Evolutionary conservation across 2,113 vertebrate genomes (phyloP), one percentile per base, ranked within the genome.

Genomic region (Mormoops blainvillei): DNA sequence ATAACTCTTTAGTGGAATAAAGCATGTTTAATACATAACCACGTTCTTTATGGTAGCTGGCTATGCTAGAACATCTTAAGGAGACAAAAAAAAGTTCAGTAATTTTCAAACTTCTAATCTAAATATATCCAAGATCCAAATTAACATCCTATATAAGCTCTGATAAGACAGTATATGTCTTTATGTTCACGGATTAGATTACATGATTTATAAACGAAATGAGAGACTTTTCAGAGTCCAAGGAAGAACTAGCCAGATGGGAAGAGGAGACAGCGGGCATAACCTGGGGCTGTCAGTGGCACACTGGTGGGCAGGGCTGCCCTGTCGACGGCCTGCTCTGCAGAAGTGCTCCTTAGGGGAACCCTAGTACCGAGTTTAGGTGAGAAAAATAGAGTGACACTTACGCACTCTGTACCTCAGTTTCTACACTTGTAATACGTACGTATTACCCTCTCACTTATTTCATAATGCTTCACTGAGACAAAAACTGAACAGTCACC

Each of bases 1-100:
- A 96, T 98, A 94, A 96, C 36, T 96, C 80, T 97, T 97, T 91
- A 98, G 94, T 94, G 89, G 95, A 97, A 96, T 96, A 96, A 97
- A 97, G 87, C 8, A 93, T 50, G 50, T 9, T 91, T 94, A 89
- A 43, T 65, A 19, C 41, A 86, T 43, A 94, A 81, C 8, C 52
- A 91, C 76, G 82, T 92, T 67, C 76, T 90, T 41, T 43, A 54
- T 19, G 41, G 68, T 43, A 94, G 63, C 36, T 92, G 43, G 38
- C 31, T 76, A 56, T 58, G 45, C 26, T 83, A 95, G 76, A 77
- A 61, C 5, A 95, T 86, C 58, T 70, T 38, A 94, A 84, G 7
- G 3, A 77, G 22, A n/a, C n/a, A 74, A 93, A 91, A 91, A 45
- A 74, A 2, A 87, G 76, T 85, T 83, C 67, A 68, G 33, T 68